phyloP scores from a whole-genome alignment of 2,113 vertebrate genomes.

The Tamias sibiricus region DNA sequence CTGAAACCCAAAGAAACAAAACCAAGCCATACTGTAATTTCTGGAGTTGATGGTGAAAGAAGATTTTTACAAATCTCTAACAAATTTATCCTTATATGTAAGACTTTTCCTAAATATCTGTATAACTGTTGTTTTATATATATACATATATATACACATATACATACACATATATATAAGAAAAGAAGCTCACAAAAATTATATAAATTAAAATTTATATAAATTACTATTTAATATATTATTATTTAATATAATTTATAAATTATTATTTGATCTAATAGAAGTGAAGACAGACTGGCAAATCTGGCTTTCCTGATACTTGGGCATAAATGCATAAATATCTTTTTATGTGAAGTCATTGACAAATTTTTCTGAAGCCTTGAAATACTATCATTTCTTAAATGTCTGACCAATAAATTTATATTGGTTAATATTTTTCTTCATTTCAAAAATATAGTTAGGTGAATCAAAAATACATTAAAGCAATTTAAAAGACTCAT shows the following conservation, averaged over 20 bases:
- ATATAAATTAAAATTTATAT: constrained; percentile 24
- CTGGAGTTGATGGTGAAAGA: neutral
- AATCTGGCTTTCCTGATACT: neutral
- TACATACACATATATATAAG: too few relatives aligned
- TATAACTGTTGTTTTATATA: neutral
- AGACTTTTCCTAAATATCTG: neutral
- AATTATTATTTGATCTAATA: neutral
- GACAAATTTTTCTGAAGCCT: neutral
- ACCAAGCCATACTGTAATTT: neutral
- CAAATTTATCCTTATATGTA: neutral
- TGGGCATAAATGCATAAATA: neutral
- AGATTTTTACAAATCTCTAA: neutral
- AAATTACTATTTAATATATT: too few relatives aligned
- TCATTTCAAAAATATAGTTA: neutral
- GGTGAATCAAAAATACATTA: neutral
- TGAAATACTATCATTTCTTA: neutral
- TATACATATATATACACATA: too few relatives aligned
- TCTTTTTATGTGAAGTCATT: neutral
- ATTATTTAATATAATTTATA: too few relatives aligned
- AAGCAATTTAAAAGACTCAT: neutral
- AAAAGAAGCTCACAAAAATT: neutral
- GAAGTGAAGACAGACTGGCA: neutral
- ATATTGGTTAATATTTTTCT: neutral
- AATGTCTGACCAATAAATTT: neutral
- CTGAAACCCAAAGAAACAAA: neutral